Evolutionary conservation across 2,888 invertebrate species (phyloP), one percentile per base, ranked within the genome.

Genomic region (Drosophila formosana): DNA sequence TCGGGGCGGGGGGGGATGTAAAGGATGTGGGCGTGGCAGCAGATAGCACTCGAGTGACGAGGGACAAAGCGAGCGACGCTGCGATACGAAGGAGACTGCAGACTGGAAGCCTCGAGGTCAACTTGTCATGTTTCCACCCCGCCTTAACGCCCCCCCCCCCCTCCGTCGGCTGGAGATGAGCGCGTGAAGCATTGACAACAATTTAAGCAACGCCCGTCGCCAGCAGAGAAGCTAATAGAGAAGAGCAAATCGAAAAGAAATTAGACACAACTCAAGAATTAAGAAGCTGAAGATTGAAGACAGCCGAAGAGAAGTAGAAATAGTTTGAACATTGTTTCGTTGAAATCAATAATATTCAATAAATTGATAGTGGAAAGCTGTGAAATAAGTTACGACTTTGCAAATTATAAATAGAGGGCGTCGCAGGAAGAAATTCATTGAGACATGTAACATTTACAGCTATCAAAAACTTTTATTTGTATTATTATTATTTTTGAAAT

Each of bases 21-120:
- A 41, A 51, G 55, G 58, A 50, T 45, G 51, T 55, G 62, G 67
- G 55, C 51, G 57, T 66, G 61, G 43, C 66, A 45, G 25, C 32
- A 25, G 7, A 25, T 25, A 56, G 18, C 28, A 18, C 6, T 51
- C 34, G 34, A 34, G 34, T 34, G 39, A 6, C 4, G 7, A 18
- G 39, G 7, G 39, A 41, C 4, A 18, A 41, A 32, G 8, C 4
- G 7, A 32, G 8, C 28, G 5, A 3, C 1, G 5, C 28, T 28
- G 5, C 30, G 8, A 34, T 9, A 34, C 4, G 9, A 3, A 18
- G 18, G 13, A 41, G 18, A 13, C 39, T 3, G 18, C 60, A 37
- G 58, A 39, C 25, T 37, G 46, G 11, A 32, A 60, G 32, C 43
- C 18, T 51, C 26, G 66, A 53, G 62, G 61, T 46, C 51, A 52